Evolutionary conservation across 2,113 vertebrate genomes (phyloP), one percentile per base, ranked within the genome.

Genomic region (Engraulis encrasicolus): DNA sequence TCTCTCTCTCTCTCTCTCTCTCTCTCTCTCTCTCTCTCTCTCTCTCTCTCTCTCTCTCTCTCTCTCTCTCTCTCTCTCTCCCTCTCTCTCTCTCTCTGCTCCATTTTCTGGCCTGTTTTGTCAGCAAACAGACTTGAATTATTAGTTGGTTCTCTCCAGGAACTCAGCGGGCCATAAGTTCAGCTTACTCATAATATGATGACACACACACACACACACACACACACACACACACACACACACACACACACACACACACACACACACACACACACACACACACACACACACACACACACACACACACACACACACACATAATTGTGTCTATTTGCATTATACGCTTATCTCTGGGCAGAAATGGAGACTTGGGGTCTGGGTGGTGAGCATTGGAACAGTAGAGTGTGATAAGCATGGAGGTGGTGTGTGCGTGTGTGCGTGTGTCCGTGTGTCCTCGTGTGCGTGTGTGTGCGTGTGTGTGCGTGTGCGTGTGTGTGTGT

Each of bases 101-200:
- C 34, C 77, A 7, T 81, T 54, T 2, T 78, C 83, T 83, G 78
- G 86, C 81, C 85, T 84, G 66, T 83, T 54, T 86, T 38, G 19
- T 54, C 34, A 45, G 38, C 77, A 78, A 45, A 78, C 77, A 78
- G 23, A 31, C n/a, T 23, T 66, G 58, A 66, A 66, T 66, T 66
- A 66, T 66, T 66, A 66, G 58, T 66, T 66, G 2, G 23, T 23
- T 66, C 58, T 66, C 58, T 66, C 54, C 54, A 61, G 58, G 77
- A 34, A 81, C 49, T 31, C 79, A 81, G 27, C 4, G 27, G 58
- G 58, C 6, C 58, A 66, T 0, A 66, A 66, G 58, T 66, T 66
- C 58, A 66, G 58, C 58, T 66, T 27, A 23, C 23, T 27, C n/a
- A 66, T 27, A 7, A 6, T 12, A 61, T 66, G 58, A 66, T 3